These are phyloP conservation scores for Actinostola sp. DNA, from an alignment of 92 coral and sea anemone genomes.

Conservation along the genomic window DNA sequence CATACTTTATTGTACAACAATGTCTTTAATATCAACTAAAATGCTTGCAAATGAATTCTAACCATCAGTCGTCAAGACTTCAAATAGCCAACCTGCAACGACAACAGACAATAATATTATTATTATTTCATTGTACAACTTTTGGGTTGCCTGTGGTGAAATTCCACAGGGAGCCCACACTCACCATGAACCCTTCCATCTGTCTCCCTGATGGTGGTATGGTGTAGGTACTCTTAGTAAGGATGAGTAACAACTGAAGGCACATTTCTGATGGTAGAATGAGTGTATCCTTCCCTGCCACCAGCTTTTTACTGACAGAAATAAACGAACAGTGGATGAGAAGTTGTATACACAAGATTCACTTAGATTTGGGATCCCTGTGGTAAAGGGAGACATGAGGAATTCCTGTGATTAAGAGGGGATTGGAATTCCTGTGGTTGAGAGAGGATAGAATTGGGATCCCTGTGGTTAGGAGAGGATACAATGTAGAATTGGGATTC, in stretches of 20 bases:
- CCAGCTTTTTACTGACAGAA: slow-evolving; percentile 28
- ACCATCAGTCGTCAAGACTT: slow-evolving; percentile 5
- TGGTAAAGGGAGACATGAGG: too few relatives aligned
- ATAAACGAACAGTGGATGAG: background rate
- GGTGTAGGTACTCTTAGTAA: slow-evolving; percentile 38
- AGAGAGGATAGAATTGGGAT: too few relatives aligned
- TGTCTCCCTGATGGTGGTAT: slow-evolving; percentile 72
- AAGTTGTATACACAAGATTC: background rate
- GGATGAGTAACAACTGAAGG: slow-evolving; percentile 51
- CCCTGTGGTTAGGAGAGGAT: too few relatives aligned
- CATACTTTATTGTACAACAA: background rate
- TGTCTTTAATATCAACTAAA: background rate
- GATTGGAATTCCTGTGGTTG: too few relatives aligned
- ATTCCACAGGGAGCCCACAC: slow-evolving; percentile 29
- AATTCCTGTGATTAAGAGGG: too few relatives aligned
- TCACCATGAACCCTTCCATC: slow-evolving; percentile 70
- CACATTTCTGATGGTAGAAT: slow-evolving; percentile 63
- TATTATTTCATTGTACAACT: background rate
- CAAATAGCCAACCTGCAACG: slow-evolving; percentile 33
- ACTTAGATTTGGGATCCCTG: too few relatives aligned
- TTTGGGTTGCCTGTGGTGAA: slow-evolving; percentile 17
- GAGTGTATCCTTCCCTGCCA: slow-evolving; percentile 38
- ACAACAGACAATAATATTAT: background rate
- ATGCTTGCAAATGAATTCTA: background rate
- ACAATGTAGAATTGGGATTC: too few relatives aligned